Base-by-base conservation (phyloP, 1,140 invertebrate species). In the Streblospio benedicti region DNA sequence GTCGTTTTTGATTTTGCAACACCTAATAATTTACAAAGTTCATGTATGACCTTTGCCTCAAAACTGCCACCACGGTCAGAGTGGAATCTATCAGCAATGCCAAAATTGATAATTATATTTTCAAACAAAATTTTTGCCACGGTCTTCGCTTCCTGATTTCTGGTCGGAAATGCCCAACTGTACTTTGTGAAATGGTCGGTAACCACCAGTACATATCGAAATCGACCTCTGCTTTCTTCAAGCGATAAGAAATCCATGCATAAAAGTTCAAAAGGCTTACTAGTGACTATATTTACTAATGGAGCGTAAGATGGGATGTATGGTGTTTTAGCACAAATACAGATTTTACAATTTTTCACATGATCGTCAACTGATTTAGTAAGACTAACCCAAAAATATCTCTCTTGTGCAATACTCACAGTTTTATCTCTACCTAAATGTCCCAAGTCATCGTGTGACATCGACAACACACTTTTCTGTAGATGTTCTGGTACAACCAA, bases 141-240 rank as follows among this genome's bases (percentile, higher is more conserved):
- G 2, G 72, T 73, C 56, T 60, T 61, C 0, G 73, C 75, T 45
- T 69, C 69, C 59, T 77, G 70, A 61, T 80, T 72, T 18, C 68
- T 70, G 4, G 76, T 69, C 4, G 75, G 64, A 28, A 71, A 67
- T 5, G 69, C 71, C 57, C 74, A 70, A 2, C 69, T 63, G 65
- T 64, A 80, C 55, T 72, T 79, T 4, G 68, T 78, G 60, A 80
- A 80, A 60, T 66, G 51, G 57, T 78, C 74, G 41, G 69, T 68
- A 27, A 76, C 58, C 0, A 73, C 72, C 16, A 76, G 47, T 4
- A 77, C 65, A 61, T 74, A 72, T 25, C 43, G 32, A n/a, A 38
- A 52, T 28, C 50, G 16, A 28, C 53, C 53, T 23, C 43, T 56
- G 23, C 33, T 38, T 41, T 23, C 4, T 43, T 56, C 53, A 2